Conservation (phyloP, 2,888 invertebrate species). For the Thymelicus sylvestris region DNA sequence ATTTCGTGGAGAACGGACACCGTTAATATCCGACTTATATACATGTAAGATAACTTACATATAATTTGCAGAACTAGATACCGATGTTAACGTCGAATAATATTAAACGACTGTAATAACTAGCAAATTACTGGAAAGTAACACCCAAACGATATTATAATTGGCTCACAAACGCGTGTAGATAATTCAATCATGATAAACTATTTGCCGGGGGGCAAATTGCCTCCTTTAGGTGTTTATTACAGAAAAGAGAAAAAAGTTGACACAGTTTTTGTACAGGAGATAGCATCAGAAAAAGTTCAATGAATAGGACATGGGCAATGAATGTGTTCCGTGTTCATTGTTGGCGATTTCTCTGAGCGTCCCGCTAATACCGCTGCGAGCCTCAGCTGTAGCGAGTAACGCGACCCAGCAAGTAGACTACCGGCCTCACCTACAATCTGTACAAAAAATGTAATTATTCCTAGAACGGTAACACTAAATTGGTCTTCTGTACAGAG, state of each 20-base stretch:
- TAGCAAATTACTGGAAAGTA: slow-evolving; percentile 47
- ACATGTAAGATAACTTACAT: background rate
- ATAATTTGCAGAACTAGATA: slow-evolving; percentile 14
- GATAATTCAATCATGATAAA: slow-evolving; percentile 74
- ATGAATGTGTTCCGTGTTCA: slow-evolving; percentile 78
- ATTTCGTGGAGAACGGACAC: background rate
- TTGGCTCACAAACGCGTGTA: slow-evolving; percentile 59
- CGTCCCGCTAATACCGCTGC: slow-evolving; percentile 78
- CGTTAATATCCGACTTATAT: slow-evolving; percentile 18
- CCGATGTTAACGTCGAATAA: slow-evolving; percentile 24
- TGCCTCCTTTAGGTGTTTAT: slow-evolving; percentile 64
- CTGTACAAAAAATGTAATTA: slow-evolving; percentile 74
- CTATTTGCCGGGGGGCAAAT: slow-evolving; percentile 62
- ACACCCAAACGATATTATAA: slow-evolving; percentile 67
- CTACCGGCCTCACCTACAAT: slow-evolving; percentile 68
- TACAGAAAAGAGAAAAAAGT: slow-evolving; percentile 61
- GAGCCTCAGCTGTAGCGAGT: slow-evolving; percentile 59
- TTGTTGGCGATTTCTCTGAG: slow-evolving; percentile 79
- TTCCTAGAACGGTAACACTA: slow-evolving; percentile 77
- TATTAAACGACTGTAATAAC: slow-evolving; percentile 41
- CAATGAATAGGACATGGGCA: slow-evolving; percentile 74
- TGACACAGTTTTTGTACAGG: slow-evolving; percentile 72
- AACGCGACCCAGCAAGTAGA: slow-evolving; percentile 65
- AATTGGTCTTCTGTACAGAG: slow-evolving; percentile 66
- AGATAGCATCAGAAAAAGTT: slow-evolving; percentile 70